These are phyloP conservation scores for Sepioteuthis lessoniana DNA, from an alignment of 2,888 invertebrate genomes.

Conservation along the genomic window DNA sequence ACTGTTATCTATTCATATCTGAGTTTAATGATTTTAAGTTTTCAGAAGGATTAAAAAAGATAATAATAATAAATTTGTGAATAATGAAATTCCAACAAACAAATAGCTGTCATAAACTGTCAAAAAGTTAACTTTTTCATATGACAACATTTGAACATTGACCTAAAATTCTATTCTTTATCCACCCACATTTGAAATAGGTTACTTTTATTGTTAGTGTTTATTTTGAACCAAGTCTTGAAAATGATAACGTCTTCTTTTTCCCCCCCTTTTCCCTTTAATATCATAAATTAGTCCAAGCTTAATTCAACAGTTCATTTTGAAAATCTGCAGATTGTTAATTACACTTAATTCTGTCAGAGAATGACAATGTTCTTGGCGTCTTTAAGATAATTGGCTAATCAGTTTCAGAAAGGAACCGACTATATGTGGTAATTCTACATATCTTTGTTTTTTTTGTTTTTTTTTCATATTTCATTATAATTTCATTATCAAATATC, in stretches of 20 bases:
- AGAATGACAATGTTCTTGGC: not conserved
- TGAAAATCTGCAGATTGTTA: not conserved
- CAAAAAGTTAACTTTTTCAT: not conserved
- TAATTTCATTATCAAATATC: too few relatives aligned
- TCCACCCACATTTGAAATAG: not conserved
- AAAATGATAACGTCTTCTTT: too few relatives aligned
- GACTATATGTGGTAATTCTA: not conserved
- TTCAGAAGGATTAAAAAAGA: too few relatives aligned
- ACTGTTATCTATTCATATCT: too few relatives aligned
- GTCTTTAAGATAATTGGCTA: not conserved
- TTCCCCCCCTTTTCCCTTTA: not conserved
- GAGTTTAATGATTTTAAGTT: too few relatives aligned
- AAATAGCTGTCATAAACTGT: not conserved
- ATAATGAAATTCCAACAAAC: too few relatives aligned
- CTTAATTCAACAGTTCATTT: not conserved
- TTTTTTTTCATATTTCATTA: not conserved
- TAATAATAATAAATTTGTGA: too few relatives aligned
- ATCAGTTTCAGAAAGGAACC: not conserved
- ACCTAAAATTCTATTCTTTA: not conserved
- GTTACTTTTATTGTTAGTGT: not conserved
- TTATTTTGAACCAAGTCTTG: not conserved
- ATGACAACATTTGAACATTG: not conserved
- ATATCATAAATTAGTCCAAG: not conserved
- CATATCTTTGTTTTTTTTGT: not conserved
- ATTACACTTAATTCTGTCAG: not conserved